Percentiles rank a stretch among this genome's conserved stretches.
phyloP scores from a whole-genome alignment of 2,113 vertebrate genomes.

The Beaufortia kweichowensis region DNA sequence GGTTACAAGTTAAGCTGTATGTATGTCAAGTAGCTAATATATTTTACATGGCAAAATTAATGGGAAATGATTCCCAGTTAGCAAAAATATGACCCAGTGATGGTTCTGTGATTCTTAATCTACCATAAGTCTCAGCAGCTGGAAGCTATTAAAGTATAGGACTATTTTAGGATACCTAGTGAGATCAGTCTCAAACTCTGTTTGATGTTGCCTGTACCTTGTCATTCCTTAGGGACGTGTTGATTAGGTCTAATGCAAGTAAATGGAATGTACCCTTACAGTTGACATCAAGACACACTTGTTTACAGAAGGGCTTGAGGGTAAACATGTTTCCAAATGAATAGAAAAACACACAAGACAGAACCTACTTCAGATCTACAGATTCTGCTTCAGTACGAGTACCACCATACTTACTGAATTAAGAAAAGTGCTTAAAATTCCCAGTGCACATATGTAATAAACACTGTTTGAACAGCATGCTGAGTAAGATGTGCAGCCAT shows the following conservation, averaged over 20 bases:
- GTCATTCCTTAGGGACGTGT: conserved; percentile 22
- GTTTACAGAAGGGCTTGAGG: conserved; percentile 32
- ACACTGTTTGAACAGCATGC: conserved; percentile 36
- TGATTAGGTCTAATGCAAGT: conserved; percentile 33
- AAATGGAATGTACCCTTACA: background rate
- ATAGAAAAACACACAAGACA: background rate
- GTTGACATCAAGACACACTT: background rate
- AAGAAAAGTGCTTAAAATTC: background rate
- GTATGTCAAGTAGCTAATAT: background rate
- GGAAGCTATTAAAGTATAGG: conserved; percentile 49
- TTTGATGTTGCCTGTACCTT: background rate
- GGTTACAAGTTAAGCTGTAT: background rate
- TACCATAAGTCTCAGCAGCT: conserved; percentile 48
- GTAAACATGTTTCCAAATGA: background rate
- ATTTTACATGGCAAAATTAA: background rate
- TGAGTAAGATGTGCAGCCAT: conserved; percentile 63
- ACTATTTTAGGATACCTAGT: conserved; percentile 56
- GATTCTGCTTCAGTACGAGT: no score
- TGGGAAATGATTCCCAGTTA: no score
- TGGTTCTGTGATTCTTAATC: conserved; percentile 37
- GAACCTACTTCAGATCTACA: no score
- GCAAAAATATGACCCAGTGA: background rate
- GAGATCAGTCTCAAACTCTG: conserved; percentile 24
- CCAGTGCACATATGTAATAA: background rate
- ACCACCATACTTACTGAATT: no score